phyloP scores from a whole-genome alignment of 2,113 vertebrate genomes.

The Syngnathus floridae region DNA sequence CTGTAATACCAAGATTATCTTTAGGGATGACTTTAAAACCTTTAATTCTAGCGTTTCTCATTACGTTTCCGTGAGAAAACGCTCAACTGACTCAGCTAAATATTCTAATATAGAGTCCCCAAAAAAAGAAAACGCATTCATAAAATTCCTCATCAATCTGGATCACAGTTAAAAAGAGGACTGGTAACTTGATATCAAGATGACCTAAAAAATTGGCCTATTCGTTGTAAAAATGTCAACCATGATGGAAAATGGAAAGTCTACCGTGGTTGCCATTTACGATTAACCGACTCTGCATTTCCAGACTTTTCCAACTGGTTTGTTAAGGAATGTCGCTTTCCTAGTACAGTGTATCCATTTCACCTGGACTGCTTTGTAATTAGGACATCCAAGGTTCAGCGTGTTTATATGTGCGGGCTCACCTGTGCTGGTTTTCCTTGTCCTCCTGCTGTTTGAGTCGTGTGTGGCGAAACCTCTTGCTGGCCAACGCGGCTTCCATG shows the following conservation, averaged over 20 bases:
- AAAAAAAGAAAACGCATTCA: conserved; percentile 8
- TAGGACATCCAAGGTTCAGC: neutral
- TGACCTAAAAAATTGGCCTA: neutral
- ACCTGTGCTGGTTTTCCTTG: conserved; percentile 93
- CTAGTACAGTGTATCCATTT: conserved; percentile 28
- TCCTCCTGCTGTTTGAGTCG: conserved; percentile 74
- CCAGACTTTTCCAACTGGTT: conserved; percentile 26
- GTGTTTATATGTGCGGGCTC: conserved; percentile 32
- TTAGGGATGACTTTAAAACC: neutral
- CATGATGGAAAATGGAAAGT: conserved; percentile 23
- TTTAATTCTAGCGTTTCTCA: conserved; percentile 4
- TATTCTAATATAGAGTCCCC: neutral
- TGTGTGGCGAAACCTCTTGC: conserved; percentile 86
- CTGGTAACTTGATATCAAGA: conserved; percentile 6
- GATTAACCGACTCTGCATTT: conserved; percentile 30
- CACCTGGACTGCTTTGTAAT: conserved; percentile 26
- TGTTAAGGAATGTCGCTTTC: conserved; percentile 23
- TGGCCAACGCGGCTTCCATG: conserved; percentile 84
- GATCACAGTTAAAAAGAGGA: neutral
- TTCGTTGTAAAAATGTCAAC: conserved; percentile 16
- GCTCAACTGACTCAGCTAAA: neutral
- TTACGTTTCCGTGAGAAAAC: neutral
- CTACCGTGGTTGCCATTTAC: conserved; percentile 18
- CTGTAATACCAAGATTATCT: neutral
- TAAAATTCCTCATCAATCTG: neutral